These are phyloP conservation scores for Glossophaga mutica DNA, from an alignment of 2,797 vertebrate species.

Conservation along the genomic window DNA sequence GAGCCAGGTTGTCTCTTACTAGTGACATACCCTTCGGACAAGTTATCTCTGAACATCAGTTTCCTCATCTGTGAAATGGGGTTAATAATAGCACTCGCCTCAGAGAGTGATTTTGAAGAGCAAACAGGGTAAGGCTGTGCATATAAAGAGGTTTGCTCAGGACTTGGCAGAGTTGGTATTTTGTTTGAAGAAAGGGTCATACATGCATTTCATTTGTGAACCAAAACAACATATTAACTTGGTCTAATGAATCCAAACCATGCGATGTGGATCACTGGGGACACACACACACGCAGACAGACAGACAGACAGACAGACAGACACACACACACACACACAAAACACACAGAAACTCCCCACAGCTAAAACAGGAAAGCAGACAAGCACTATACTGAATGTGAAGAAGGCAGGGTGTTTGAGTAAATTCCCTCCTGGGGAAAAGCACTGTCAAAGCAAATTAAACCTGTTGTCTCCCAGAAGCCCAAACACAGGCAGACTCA, in stretches of 20 bases:
- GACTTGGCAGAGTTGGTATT: not conserved
- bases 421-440: slow-evolving; percentile 9
- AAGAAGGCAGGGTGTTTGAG: slow-evolving; percentile 10
- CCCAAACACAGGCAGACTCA: not conserved
- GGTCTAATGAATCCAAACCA: slow-evolving; percentile 46
- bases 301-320: not conserved
- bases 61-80: not conserved
- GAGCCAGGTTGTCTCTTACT: not conserved
- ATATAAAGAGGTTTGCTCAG: not conserved
- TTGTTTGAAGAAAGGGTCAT: slow-evolving; percentile 9
- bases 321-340: not conserved
- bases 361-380: slow-evolving; percentile 54
- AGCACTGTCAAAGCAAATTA: slow-evolving; percentile 51
- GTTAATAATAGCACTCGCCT: not conserved
- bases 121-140: not conserved
- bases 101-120: not conserved
- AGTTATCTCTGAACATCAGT: not conserved
- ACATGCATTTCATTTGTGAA: slow-evolving; percentile 29
- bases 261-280: not conserved
- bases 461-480: slow-evolving; percentile 46
- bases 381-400: not conserved
- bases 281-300: not conserved
- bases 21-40: not conserved
- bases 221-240: not conserved
- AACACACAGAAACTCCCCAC: not conserved